These are phyloP conservation scores for Sinella curviseta DNA, from an alignment of 1,140 invertebrate species.

Conservation along the genomic window DNA sequence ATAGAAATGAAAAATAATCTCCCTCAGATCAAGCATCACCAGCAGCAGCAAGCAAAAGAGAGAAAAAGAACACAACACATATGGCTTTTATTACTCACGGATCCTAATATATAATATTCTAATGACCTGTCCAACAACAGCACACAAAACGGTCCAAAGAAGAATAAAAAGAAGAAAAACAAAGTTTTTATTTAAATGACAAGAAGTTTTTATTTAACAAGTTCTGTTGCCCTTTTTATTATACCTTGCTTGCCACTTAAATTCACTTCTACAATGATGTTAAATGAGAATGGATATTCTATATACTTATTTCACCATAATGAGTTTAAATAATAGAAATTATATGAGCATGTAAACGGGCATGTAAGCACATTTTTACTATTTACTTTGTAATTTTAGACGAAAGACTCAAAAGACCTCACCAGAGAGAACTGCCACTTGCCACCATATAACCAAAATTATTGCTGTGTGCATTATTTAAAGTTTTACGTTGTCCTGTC, in stretches of 20 bases:
- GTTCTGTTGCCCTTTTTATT: background rate
- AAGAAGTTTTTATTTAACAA: background rate
- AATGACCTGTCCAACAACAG: constrained; percentile 19
- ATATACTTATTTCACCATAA: too few relatives aligned
- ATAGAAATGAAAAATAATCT: background rate
- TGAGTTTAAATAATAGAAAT: background rate
- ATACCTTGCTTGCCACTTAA: background rate
- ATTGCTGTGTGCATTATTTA: background rate
- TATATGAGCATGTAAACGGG: background rate
- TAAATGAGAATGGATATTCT: too few relatives aligned
- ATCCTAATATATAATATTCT: constrained; percentile 15
- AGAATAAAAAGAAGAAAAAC: background rate
- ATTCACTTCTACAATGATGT: too few relatives aligned
- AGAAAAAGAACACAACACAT: background rate
- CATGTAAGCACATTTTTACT: background rate
- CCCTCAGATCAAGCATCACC: background rate
- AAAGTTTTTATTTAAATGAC: background rate
- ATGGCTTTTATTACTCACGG: background rate
- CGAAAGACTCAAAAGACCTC: background rate
- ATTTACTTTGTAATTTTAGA: background rate
- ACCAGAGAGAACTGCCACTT: background rate
- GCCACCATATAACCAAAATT: background rate
- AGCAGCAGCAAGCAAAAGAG: background rate
- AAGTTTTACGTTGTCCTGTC: background rate
- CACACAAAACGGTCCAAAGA: background rate